Conservation (phyloP, 2,888 invertebrate genomes). For the Venustoraphidia nigricollis region DNA sequence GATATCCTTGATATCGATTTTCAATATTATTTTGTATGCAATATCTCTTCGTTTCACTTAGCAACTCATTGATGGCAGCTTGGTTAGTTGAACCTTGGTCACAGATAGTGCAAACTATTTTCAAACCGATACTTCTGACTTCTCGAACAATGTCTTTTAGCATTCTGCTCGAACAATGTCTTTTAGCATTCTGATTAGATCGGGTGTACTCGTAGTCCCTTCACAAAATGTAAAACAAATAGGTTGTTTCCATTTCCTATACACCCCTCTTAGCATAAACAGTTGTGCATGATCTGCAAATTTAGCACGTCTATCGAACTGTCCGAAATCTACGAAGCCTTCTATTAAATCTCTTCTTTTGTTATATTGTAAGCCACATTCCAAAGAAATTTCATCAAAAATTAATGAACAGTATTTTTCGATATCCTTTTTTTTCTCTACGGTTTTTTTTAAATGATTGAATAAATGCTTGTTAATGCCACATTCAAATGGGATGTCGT, state of each 20-base stretch:
- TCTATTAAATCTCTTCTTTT: constrained; percentile 4
- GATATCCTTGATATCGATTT: background rate
- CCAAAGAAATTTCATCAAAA: constrained; percentile 12
- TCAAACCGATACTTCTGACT: constrained; percentile 8
- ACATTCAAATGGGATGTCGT: constrained; percentile 10
- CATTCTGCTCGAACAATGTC: constrained; percentile 4
- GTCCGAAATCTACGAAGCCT: constrained; percentile 4
- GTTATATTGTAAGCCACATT: constrained; percentile 8
- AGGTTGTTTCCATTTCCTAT: constrained; percentile 11
- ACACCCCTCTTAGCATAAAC: constrained; percentile 4
- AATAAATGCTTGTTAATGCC: constrained; percentile 9
- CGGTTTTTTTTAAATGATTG: constrained; percentile 7
- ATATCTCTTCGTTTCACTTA: constrained; percentile 1
- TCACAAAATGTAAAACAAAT: constrained; percentile 8
- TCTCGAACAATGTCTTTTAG: constrained; percentile 4
- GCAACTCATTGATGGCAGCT: constrained; percentile 8
- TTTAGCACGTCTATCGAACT: too few relatives aligned
- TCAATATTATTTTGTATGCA: background rate
- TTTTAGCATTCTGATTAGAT: constrained; percentile 6
- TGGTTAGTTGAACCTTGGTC: constrained; percentile 12
- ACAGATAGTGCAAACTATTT: constrained; percentile 11
- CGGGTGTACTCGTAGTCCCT: constrained; percentile 6
- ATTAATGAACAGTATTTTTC: constrained; percentile 6
- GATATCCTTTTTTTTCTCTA: constrained; percentile 4
- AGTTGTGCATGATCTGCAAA: constrained; percentile 7